A percentile compares a stretch with the other conserved stretches of the same genome.
Evolutionary conservation across 2,888 invertebrate species (phyloP).

Genomic region (Tridacna gigas): DNA sequence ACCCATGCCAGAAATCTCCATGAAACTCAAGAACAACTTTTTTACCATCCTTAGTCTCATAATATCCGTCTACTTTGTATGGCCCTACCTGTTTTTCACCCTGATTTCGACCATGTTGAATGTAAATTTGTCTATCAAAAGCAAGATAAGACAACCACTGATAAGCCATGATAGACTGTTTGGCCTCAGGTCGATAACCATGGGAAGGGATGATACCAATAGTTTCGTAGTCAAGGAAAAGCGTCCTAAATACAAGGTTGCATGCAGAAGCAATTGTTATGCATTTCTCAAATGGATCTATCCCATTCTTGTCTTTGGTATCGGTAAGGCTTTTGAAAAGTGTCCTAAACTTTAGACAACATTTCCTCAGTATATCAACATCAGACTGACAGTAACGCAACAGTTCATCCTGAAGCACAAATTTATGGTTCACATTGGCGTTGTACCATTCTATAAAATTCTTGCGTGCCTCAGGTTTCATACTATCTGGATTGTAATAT

Average conservation of each 20-base stretch:
- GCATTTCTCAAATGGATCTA: conserved; percentile 54
- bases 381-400: conserved; percentile 36
- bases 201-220: conserved; percentile 60
- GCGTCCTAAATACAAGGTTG: conserved; percentile 47
- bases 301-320: conserved; percentile 27
- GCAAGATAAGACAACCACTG: conserved; percentile 53
- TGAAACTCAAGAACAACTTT: conserved; percentile 27
- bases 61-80: conserved; percentile 39
- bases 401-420: conserved; percentile 47
- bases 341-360: conserved; percentile 46
- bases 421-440: too few relatives aligned
- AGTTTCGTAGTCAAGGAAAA: conserved; percentile 35
- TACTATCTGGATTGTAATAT: conserved; percentile 56
- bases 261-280: conserved; percentile 60
- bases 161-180: conserved; percentile 56
- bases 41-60: conserved; percentile 9
- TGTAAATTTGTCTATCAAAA: neutral
- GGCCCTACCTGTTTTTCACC: conserved; percentile 35
- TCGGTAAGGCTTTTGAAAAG: conserved; percentile 41
- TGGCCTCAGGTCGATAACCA: conserved; percentile 56
- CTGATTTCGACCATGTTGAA: conserved; percentile 36
- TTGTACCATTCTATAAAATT: conserved; percentile 54
- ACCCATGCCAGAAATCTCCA: conserved; percentile 44
- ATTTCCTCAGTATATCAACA: conserved; percentile 32
- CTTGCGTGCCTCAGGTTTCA: conserved; percentile 49